phyloP scores from a whole-genome alignment of 2,797 vertebrate genomes.

The Galagoides demidoff region DNA sequence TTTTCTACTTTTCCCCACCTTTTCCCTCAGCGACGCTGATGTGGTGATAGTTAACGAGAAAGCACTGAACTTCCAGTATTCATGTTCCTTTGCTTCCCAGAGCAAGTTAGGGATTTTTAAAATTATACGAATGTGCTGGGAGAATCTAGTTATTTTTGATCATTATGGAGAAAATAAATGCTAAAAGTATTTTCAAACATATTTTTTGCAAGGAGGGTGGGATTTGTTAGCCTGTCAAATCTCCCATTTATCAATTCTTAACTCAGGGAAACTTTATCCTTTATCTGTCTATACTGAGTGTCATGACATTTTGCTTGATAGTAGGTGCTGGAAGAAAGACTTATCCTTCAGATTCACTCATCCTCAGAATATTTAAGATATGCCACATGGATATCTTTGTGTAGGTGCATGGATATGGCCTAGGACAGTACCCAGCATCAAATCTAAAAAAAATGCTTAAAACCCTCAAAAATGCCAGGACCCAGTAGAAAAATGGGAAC shows the following conservation, averaged over 20 bases:
- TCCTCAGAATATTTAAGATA: background rate
- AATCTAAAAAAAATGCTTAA: constrained; percentile 36
- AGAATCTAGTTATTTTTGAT: background rate
- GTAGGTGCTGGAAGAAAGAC: constrained; percentile 37
- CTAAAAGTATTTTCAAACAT: background rate
- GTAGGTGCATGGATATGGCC: background rate
- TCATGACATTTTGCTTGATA: constrained; percentile 39
- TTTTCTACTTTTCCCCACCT: background rate
- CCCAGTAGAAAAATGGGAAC: constrained; percentile 21
- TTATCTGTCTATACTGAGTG: constrained; percentile 20
- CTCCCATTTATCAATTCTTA: background rate
- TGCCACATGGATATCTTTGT: constrained; percentile 17
- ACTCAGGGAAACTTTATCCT: background rate
- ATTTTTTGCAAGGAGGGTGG: background rate
- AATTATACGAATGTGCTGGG: background rate
- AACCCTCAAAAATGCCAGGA: constrained; percentile 47
- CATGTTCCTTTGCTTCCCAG: background rate
- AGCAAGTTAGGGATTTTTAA: background rate
- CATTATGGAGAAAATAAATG: background rate
- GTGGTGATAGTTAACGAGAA: background rate
- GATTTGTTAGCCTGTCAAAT: background rate
- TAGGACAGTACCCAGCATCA: background rate
- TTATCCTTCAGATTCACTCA: constrained; percentile 30
- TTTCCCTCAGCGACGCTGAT: background rate
- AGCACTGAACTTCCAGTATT: background rate